phyloP scores from a whole-genome alignment of 2,888 invertebrate species.

The Nomada fucata region DNA sequence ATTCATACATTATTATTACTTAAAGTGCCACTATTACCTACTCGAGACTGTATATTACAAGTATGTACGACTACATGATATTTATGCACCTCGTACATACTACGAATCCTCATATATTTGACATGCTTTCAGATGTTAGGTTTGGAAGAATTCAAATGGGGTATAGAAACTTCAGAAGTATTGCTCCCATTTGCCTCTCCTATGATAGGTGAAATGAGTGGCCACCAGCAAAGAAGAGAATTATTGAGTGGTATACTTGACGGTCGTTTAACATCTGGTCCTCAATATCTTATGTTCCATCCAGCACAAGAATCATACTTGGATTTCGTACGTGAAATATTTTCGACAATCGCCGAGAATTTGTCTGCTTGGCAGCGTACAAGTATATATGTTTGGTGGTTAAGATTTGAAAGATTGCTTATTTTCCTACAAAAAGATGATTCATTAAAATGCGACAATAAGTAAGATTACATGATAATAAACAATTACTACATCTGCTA shows the following conservation, averaged over 20 bases:
- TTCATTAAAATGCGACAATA: slow-evolving; percentile 81
- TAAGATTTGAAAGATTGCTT: slow-evolving; percentile 87
- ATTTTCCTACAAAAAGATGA: slow-evolving; percentile 84
- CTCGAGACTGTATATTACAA: slow-evolving; percentile 76
- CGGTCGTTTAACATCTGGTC: slow-evolving; percentile 85
- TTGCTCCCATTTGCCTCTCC: slow-evolving; percentile 79
- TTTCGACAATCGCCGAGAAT: slow-evolving; percentile 85
- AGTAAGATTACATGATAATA: slow-evolving; percentile 53
- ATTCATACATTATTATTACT: slow-evolving; percentile 86
- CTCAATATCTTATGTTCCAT: slow-evolving; percentile 86
- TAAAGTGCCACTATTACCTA: slow-evolving; percentile 87
- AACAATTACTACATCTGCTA: neutral
- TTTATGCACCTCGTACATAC: too few relatives aligned
- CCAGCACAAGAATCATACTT: slow-evolving; percentile 88
- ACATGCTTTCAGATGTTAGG: slow-evolving; percentile 70
- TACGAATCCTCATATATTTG: neutral
- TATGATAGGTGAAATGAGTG: slow-evolving; percentile 74
- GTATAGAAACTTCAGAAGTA: slow-evolving; percentile 77
- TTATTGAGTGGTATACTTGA: slow-evolving; percentile 77
- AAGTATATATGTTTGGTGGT: slow-evolving; percentile 87
- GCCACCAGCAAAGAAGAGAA: slow-evolving; percentile 67
- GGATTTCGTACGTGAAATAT: slow-evolving; percentile 85
- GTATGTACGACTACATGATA: slow-evolving; percentile 53
- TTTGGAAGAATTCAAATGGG: slow-evolving; percentile 76
- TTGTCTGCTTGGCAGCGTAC: slow-evolving; percentile 84